Conservation (phyloP, 2,888 invertebrate species). For the Latrodectus hesperus region DNA sequence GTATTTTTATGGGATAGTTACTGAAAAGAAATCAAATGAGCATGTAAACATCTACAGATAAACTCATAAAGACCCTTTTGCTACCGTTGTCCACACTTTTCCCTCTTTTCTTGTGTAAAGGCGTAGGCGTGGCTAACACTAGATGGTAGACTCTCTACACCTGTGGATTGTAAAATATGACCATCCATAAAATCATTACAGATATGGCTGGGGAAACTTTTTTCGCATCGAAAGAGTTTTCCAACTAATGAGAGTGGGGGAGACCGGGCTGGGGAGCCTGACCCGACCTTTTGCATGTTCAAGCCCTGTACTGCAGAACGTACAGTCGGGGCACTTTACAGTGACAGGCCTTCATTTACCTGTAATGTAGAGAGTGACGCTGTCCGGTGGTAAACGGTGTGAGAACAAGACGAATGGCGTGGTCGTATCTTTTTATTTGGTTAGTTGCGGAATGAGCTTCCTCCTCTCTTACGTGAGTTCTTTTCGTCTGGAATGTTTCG, state of each 20-base stretch:
- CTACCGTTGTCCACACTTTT: no score
- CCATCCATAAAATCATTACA: slow-evolving; percentile 39
- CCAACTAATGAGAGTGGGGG: not conserved
- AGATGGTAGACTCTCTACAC: no score
- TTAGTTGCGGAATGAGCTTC: not conserved
- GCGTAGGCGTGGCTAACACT: no score
- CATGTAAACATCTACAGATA: no score
- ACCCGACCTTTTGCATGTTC: slow-evolving; percentile 28
- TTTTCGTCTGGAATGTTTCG: no score
- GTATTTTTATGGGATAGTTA: no score
- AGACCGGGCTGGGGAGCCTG: not conserved
- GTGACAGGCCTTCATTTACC: slow-evolving; percentile 63
- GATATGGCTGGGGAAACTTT: no score
- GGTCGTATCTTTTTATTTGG: slow-evolving; percentile 54
- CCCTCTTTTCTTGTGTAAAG: no score
- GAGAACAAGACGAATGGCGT: slow-evolving; percentile 60
- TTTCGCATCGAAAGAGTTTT: not conserved
- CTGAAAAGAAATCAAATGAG: no score
- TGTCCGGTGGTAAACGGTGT: slow-evolving; percentile 45
- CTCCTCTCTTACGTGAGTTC: no score
- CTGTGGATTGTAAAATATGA: not conserved
- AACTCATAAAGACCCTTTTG: no score
- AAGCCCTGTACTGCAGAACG: slow-evolving; percentile 6
- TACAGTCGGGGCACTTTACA: slow-evolving; percentile 46
- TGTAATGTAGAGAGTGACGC: slow-evolving; percentile 58